Conservation (phyloP, 53 echinoderm and acorn worm species). For the Astropecten irregularis region DNA sequence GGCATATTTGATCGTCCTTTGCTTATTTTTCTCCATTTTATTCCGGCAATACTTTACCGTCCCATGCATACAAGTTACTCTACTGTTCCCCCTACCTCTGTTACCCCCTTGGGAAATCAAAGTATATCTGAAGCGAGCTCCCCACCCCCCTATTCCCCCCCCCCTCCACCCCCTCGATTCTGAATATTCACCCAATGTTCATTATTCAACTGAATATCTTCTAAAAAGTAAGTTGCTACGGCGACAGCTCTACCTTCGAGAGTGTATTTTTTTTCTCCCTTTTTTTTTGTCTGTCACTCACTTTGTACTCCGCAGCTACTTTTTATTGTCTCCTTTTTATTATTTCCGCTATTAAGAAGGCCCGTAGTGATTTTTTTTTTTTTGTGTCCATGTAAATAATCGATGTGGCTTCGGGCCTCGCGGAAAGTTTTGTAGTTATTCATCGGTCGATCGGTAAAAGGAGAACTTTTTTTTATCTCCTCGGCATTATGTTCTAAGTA, state of each 20-base stretch:
- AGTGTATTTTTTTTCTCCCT: neutral
- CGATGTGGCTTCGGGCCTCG: slow-evolving; percentile 30
- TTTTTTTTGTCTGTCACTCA: neutral
- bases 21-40: slow-evolving; percentile 51
- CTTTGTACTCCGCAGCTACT: neutral
- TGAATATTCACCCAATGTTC: slow-evolving; percentile 36
- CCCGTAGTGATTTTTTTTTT: slow-evolving; percentile 26
- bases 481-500: neutral
- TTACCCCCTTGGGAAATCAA: slow-evolving; percentile 45
- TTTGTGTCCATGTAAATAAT: slow-evolving; percentile 42
- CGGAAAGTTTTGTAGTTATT: slow-evolving; percentile 33
- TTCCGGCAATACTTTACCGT: neutral
- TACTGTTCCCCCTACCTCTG: no score
- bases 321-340: neutral
- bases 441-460: slow-evolving; percentile 27
- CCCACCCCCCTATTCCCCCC: slow-evolving; percentile 3
- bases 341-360: slow-evolving; percentile 7
- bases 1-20: no score
- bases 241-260: no score
- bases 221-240: slow-evolving; percentile 15
- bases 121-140: neutral
- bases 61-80: neutral
- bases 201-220: slow-evolving; percentile 47
- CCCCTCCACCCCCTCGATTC: neutral
- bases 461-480: neutral